A percentile compares a stretch with the other conserved stretches of the same genome.
Conservation (phyloP, 2,888 invertebrate genomes). For the Brachycybe producta region DNA sequence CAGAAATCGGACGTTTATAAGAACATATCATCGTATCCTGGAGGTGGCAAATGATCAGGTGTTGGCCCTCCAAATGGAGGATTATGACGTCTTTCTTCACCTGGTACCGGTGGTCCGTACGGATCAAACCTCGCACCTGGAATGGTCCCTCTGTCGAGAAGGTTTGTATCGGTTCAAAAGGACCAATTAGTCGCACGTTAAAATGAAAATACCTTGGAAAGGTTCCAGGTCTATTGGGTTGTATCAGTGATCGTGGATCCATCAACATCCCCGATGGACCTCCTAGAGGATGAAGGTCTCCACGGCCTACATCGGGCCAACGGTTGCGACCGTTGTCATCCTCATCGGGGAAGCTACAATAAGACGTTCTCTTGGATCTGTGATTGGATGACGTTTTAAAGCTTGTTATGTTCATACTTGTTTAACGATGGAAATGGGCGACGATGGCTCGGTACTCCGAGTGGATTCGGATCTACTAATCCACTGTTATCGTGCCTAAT, state of each 20-base stretch:
- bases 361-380: no score
- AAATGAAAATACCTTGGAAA: background rate
- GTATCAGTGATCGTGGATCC: constrained; percentile 41
- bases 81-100: constrained; percentile 18
- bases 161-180: background rate
- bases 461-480: background rate
- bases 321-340: background rate
- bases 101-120: constrained; percentile 52
- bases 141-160: constrained; percentile 43
- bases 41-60: constrained; percentile 62
- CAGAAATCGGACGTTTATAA: constrained; percentile 40
- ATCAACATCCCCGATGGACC: constrained; percentile 56
- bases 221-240: background rate
- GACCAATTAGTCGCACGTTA: background rate
- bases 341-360: background rate
- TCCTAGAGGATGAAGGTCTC: constrained; percentile 65
- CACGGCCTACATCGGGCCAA: constrained; percentile 44
- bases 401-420: no score
- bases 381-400: no score
- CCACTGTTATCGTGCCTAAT: no score
- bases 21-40: constrained; percentile 62
- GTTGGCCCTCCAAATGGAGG: constrained; percentile 39
- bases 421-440: background rate
- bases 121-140: constrained; percentile 78
- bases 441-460: background rate